Evolutionary conservation across 1,140 invertebrate species (phyloP).

Genomic region (Olivierus martensii): DNA sequence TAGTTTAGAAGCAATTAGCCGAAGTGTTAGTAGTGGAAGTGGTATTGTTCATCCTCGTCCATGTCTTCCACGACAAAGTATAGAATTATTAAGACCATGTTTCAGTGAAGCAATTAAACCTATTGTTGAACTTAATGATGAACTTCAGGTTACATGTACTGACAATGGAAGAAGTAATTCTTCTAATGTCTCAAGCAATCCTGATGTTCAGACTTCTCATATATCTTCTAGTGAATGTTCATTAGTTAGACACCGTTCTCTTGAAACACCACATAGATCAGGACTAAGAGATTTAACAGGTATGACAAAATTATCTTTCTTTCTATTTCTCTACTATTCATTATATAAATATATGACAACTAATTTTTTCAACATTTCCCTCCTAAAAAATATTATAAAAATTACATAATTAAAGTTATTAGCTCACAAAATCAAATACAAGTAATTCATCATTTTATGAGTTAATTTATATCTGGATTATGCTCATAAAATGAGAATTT

Average conservation of each 20-base stretch:
- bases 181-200: not conserved
- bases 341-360: too few relatives aligned
- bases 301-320: too few relatives aligned
- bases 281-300: too few relatives aligned
- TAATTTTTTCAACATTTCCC: too few relatives aligned
- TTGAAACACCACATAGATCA: conserved; percentile 10
- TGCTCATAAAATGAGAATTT: too few relatives aligned
- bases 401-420: too few relatives aligned
- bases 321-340: too few relatives aligned
- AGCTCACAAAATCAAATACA: too few relatives aligned
- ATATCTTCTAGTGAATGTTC: conserved; percentile 8
- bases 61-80: conserved; percentile 5
- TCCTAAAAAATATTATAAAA: too few relatives aligned
- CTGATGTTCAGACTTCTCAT: conserved; percentile 1
- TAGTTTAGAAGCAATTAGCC: conserved; percentile 24
- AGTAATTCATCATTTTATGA: too few relatives aligned
- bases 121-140: conserved; percentile 66
- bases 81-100: conserved; percentile 15
- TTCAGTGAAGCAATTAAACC: conserved; percentile 61
- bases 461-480: too few relatives aligned
- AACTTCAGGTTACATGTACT: conserved; percentile 41
- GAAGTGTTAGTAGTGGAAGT: conserved; percentile 14
- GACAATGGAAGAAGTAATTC: conserved; percentile 6
- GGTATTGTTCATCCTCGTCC: conserved; percentile 2
- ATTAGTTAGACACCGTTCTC: conserved; percentile 16